Evolutionary conservation across 2,797 vertebrate species (phyloP).

Genomic region (Setipinna tenuifilis): DNA sequence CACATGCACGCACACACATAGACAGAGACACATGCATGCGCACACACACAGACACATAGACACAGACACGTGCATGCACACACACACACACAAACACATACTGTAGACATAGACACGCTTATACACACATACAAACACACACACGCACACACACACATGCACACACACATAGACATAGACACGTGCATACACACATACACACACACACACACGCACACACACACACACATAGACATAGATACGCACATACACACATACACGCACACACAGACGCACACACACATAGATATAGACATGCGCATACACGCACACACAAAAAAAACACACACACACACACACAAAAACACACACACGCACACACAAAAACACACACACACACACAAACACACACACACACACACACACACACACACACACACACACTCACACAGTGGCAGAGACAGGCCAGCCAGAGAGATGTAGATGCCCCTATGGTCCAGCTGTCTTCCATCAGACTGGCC

Average conservation of each 20-base stretch:
- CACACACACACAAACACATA: background rate
- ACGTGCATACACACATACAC: too few relatives aligned
- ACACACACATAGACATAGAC: too few relatives aligned
- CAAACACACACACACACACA: background rate
- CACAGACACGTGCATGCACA: background rate
- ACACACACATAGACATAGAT: background rate
- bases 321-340: too few relatives aligned
- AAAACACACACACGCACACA: background rate
- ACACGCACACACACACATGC: slow-evolving; percentile 28
- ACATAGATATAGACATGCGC: background rate
- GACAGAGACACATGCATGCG: slow-evolving; percentile 55
- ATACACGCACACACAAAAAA: too few relatives aligned
- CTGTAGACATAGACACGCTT: background rate
- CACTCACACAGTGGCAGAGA: slow-evolving; percentile 20
- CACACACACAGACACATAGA: too few relatives aligned
- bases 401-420: background rate
- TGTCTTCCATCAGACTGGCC: background rate
- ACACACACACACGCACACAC: slow-evolving; percentile 28
- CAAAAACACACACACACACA: slow-evolving; percentile 1
- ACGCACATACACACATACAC: background rate
- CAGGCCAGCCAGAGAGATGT: slow-evolving; percentile 21
- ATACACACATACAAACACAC: slow-evolving; percentile 51
- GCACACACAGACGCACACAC: background rate
- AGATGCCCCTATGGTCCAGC: background rate
- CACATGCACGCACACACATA: slow-evolving; percentile 19